Percentiles rank a stretch among this genome's conserved stretches.
Evolutionary conservation across 2,888 invertebrate genomes (phyloP).

Genomic region (Cataglyphis cursor): DNA sequence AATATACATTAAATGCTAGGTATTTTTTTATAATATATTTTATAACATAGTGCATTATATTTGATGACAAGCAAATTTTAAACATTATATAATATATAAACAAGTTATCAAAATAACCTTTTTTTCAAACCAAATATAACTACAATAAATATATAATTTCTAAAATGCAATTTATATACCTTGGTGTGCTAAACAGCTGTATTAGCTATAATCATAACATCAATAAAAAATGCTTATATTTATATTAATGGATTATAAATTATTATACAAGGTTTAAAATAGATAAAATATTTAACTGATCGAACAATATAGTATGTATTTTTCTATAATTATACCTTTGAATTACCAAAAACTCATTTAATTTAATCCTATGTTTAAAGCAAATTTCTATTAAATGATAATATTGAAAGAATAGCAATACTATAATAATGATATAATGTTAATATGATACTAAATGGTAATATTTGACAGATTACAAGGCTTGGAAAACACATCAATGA

Average conservation of each 20-base stretch:
- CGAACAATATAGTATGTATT: not conserved
- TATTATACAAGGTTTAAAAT: not conserved
- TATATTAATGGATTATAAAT: not conserved
- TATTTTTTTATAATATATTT: not conserved
- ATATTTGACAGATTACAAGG: conserved; percentile 93
- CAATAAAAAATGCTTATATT: not conserved
- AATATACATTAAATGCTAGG: not conserved
- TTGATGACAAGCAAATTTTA: not conserved
- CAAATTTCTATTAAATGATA: not conserved
- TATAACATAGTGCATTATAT: not conserved
- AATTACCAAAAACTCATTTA: not conserved
- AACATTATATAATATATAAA: not conserved
- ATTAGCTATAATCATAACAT: not conserved
- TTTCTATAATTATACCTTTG: not conserved
- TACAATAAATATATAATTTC: not conserved
- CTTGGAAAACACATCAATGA: conserved; percentile 97
- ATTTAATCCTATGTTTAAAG: not conserved
- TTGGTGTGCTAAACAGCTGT: not conserved
- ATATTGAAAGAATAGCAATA: not conserved
- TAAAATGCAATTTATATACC: not conserved
- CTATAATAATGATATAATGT: not conserved
- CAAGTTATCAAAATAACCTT: not conserved
- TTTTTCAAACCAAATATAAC: not conserved
- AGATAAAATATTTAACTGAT: not conserved
- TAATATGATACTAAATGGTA: not conserved